Evolutionary conservation across 2,113 vertebrate species (phyloP), one percentile per base, ranked within the genome.

Genomic region (Microcebus jonahi): DNA sequence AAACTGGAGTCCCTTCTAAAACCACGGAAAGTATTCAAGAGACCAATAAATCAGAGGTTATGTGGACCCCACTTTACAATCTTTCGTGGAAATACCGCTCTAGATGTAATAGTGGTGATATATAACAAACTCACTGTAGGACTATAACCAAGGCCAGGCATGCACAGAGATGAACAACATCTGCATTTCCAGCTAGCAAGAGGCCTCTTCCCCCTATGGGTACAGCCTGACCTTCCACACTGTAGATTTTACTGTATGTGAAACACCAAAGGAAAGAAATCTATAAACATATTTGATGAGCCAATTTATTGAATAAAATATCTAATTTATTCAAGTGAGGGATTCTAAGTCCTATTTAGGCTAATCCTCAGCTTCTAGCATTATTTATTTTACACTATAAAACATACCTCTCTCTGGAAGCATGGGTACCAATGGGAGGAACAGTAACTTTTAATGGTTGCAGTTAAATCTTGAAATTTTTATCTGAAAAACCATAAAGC

Each of bases 401-500:
- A 94, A 94, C 0, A 42, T 34, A 67, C 1, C 12, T 90, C 75
- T 81, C 96, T 97, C 88, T 63, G 27, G 79, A 97, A 95, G 68
- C 39, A 55, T 34, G 39, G 50, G 36, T 53, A 91, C 84, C 73
- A 88, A 3, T 23, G 55, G 25, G 27, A 53, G 50, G 45, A 53
- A 95, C 59, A 97, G 53, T 93, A 48, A 95, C 6, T 97, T 48
- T 98, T 90, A 77, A 88, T 65, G 84, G 94, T 93, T 14, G 67
- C 6, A 95, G 92, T 93, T 95, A 97, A 63, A 95, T 96, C 91
- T 95, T 42, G 75, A 71, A 94, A 76, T 97, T 98, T 98, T 98
- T 97, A 98, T 98, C 96, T 97, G 97, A 98, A 98, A 98, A 98
- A 98, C 90, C 36, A 98, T 98, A 99, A 98, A 73, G 84, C 97